A percentile compares a stretch with the other conserved stretches of the same genome.
Conservation (phyloP, 2,888 invertebrate species). For the Odontothrips loti region DNA sequence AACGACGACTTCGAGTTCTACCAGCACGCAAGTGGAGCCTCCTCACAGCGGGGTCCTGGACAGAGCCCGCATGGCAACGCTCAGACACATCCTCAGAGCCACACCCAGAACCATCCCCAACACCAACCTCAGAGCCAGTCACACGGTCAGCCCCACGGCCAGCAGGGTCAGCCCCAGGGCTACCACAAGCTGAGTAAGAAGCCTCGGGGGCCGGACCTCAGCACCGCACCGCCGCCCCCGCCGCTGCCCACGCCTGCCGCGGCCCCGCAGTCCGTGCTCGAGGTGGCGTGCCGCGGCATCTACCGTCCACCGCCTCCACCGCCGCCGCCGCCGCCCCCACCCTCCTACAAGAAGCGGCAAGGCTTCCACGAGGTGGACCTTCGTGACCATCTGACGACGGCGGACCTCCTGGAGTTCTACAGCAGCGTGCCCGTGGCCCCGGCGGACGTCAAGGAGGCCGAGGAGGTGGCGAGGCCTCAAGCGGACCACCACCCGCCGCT, state of each 20-base stretch:
- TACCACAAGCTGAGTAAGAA: constrained; percentile 17
- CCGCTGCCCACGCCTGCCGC: constrained; percentile 34
- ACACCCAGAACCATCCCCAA: too few relatives aligned
- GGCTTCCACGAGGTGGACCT: constrained; percentile 45
- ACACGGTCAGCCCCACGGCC: too few relatives aligned
- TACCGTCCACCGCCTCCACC: constrained; percentile 33
- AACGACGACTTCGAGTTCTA: constrained; percentile 62
- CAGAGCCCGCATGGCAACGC: background rate
- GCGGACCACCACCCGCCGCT: background rate
- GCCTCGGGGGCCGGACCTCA: background rate
- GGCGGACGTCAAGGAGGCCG: background rate
- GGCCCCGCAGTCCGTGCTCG: constrained; percentile 33
- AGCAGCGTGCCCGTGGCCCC: background rate
- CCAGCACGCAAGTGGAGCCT: constrained; percentile 43
- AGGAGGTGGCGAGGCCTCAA: background rate
- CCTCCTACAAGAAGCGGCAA: constrained; percentile 46
- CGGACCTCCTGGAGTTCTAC: constrained; percentile 41
- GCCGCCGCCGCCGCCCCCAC: constrained; percentile 39
- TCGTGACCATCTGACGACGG: constrained; percentile 46
- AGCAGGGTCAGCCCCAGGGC: background rate
- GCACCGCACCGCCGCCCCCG: constrained; percentile 9
- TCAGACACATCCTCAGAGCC: too few relatives aligned
- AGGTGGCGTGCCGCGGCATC: constrained; percentile 29
- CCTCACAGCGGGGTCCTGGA: too few relatives aligned
- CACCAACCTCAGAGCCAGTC: too few relatives aligned